Percentiles rank a stretch among this genome's conserved stretches.
These are phyloP conservation scores for Indicator indicator DNA, from an alignment of 2,113 vertebrate species.

Conservation along the genomic window DNA sequence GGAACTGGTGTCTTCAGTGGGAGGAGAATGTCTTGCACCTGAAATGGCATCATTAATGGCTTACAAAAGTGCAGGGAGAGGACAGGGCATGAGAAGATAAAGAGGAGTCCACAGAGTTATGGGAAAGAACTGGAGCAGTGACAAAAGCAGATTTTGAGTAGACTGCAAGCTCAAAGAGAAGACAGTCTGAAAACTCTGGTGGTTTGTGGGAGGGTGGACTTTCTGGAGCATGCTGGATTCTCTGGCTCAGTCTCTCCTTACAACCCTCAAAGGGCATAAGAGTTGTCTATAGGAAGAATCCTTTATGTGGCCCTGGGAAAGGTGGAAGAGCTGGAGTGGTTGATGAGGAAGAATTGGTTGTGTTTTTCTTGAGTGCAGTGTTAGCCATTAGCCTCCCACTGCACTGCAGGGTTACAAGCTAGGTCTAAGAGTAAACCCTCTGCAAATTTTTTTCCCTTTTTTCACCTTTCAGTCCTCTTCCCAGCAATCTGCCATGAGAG, in stretches of 20 bases:
- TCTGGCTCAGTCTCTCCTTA: neutral
- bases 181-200: neutral
- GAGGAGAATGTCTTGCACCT: neutral
- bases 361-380: neutral
- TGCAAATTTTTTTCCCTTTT: accelerated
- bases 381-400: neutral
- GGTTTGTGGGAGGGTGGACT: neutral
- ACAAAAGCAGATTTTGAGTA: neutral
- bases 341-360: neutral
- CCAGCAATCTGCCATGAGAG: neutral
- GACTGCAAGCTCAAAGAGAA: neutral
- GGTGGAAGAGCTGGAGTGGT: neutral
- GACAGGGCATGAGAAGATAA: accelerated
- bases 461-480: neutral
- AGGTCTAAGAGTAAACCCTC: neutral
- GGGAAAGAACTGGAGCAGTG: neutral
- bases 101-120: neutral
- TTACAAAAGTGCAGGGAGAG: neutral
- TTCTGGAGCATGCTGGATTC: neutral
- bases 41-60: neutral
- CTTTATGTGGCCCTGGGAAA: neutral
- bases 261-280: neutral
- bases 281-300: neutral
- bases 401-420: neutral
- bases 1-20: neutral